These are phyloP conservation scores for Lamellibrachia satsuma DNA, from an alignment of 2,888 invertebrate species.

Conservation along the genomic window DNA sequence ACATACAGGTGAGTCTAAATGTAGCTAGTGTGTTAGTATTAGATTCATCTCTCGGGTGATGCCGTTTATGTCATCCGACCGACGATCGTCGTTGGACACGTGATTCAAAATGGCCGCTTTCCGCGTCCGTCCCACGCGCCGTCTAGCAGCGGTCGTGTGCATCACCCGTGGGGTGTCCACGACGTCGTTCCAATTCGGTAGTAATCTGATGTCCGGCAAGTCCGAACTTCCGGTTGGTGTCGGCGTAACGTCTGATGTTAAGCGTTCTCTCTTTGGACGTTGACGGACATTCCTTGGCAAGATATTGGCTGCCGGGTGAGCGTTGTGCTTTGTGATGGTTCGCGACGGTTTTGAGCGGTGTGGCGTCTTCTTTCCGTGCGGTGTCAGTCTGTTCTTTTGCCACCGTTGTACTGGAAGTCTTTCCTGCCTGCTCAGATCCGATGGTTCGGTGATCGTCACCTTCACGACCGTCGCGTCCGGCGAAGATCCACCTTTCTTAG, in stretches of 20 bases:
- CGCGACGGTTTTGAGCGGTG: neutral
- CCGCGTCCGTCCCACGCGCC: neutral
- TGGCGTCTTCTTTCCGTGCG: neutral
- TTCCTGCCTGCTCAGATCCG: neutral
- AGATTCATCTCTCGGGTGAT: neutral
- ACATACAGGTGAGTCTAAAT: too few relatives aligned
- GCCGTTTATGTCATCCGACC: neutral
- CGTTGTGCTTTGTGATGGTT: neutral
- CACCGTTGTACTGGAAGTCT: neutral
- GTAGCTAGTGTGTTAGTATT: neutral
- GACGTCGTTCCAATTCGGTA: neutral
- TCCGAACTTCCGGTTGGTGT: neutral
- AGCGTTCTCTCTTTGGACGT: neutral
- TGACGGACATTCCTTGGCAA: neutral
- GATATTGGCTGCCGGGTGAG: too few relatives aligned
- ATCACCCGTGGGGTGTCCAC: neutral
- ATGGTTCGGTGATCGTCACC: neutral
- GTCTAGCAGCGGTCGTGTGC: slow-evolving; percentile 6
- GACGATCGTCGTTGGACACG: neutral
- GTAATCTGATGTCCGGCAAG: neutral
- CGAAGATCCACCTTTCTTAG: neutral
- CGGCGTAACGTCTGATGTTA: neutral
- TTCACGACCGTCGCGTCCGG: neutral
- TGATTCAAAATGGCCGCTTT: neutral
- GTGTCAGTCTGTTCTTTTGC: neutral